These are phyloP conservation scores for Xerus rutilus DNA, from an alignment of 2,797 vertebrate genomes.

Conservation along the genomic window DNA sequence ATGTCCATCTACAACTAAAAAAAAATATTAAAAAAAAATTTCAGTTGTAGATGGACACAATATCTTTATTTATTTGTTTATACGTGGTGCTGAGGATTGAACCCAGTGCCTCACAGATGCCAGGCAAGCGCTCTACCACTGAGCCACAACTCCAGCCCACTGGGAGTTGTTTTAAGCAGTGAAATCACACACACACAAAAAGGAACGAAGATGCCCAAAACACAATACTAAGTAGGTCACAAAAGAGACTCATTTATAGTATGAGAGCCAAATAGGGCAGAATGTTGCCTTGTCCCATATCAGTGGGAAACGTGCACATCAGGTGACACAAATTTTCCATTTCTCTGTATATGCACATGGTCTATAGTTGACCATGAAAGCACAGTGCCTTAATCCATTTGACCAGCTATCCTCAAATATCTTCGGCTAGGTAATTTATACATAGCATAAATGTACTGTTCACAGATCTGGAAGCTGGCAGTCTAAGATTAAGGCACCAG, in stretches of 20 bases:
- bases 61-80: too few relatives aligned
- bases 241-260: slow-evolving; percentile 11
- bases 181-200: background rate
- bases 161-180: background rate
- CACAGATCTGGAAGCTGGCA: background rate
- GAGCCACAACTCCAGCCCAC: too few relatives aligned
- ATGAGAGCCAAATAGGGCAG: background rate
- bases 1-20: too few relatives aligned
- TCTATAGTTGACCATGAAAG: background rate
- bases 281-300: background rate
- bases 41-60: too few relatives aligned
- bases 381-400: background rate
- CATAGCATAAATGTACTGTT: background rate
- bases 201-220: background rate
- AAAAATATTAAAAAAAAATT: too few relatives aligned
- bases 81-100: too few relatives aligned
- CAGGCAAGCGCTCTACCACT: too few relatives aligned
- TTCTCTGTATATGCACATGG: background rate
- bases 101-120: too few relatives aligned
- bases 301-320: background rate
- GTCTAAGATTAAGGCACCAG: background rate
- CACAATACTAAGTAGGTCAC: background rate
- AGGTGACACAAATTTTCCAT: background rate
- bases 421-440: background rate
- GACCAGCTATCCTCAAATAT: background rate